Conservation (phyloP, 2,113 vertebrate species). For the Manacus vitellinus region DNA sequence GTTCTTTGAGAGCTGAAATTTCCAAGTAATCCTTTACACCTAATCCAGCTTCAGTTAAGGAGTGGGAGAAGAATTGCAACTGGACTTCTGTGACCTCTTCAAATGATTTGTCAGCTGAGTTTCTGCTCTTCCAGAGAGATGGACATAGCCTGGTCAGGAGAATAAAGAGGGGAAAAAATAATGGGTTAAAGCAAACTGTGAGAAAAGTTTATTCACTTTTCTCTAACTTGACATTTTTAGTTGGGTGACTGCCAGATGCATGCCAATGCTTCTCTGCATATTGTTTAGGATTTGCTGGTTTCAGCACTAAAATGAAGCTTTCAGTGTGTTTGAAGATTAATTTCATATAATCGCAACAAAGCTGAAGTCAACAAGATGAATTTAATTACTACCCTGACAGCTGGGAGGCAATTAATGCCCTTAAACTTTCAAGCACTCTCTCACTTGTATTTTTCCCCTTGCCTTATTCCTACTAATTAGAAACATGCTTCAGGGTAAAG, state of each 20-base stretch:
- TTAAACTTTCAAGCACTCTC: constrained; percentile 13
- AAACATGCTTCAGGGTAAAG: constrained; percentile 43
- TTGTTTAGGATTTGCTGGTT: constrained; percentile 24
- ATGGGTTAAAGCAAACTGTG: background rate
- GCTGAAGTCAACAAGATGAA: constrained; percentile 68
- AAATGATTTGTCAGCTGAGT: background rate
- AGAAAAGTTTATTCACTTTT: background rate
- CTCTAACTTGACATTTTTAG: background rate
- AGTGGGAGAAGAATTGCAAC: background rate
- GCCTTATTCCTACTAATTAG: constrained; percentile 52
- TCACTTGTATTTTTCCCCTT: background rate
- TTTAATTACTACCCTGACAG: constrained; percentile 73
- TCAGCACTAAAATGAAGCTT: constrained; percentile 40
- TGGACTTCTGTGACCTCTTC: background rate
- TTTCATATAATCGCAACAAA: constrained; percentile 65
- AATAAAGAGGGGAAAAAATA: background rate
- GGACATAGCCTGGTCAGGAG: background rate
- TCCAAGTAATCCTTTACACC: constrained; percentile 35
- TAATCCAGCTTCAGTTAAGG: constrained; percentile 19
- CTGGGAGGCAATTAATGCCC: constrained; percentile 71
- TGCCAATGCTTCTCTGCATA: background rate
- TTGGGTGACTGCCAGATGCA: background rate
- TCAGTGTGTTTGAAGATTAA: constrained; percentile 61
- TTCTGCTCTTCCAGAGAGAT: background rate
- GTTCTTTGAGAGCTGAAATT: constrained; percentile 51